phyloP scores from a whole-genome alignment of 2,797 vertebrate species.

The Valencia hispanica region DNA sequence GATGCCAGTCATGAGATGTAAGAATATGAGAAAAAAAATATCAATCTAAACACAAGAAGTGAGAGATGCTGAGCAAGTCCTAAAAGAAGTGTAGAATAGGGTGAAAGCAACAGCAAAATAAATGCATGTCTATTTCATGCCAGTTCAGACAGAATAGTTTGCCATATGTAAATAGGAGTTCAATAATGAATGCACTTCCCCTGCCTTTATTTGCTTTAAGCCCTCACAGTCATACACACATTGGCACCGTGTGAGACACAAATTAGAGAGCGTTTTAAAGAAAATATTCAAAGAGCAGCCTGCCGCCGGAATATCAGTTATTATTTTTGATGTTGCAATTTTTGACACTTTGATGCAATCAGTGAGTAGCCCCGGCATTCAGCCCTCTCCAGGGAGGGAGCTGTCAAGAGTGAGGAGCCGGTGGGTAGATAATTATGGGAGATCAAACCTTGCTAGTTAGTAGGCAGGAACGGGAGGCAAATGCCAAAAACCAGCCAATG shows the following conservation, averaged over 20 bases:
- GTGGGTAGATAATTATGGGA: slow-evolving; percentile 94
- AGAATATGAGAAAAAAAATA: slow-evolving; percentile 19
- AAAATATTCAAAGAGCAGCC: slow-evolving; percentile 85
- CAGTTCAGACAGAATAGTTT: slow-evolving; percentile 83
- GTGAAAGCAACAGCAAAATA: slow-evolving; percentile 69
- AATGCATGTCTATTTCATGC: slow-evolving; percentile 79
- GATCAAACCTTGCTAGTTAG: slow-evolving; percentile 92
- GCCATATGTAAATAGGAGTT: slow-evolving; percentile 84
- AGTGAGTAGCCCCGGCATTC: slow-evolving; percentile 82
- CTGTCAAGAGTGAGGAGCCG: slow-evolving; percentile 89
- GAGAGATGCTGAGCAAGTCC: slow-evolving; percentile 66
- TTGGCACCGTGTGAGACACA: slow-evolving; percentile 80
- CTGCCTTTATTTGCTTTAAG: slow-evolving; percentile 89
- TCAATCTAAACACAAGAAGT: slow-evolving; percentile 57
- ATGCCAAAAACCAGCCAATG: slow-evolving; percentile 91
- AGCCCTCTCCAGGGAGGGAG: slow-evolving; percentile 85
- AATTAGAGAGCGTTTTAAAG: slow-evolving; percentile 89
- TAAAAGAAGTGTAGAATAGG: slow-evolving; percentile 54
- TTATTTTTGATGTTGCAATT: slow-evolving; percentile 92
- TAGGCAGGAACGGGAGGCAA: slow-evolving; percentile 90
- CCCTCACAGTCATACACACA: slow-evolving; percentile 78
- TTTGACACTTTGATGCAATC: slow-evolving; percentile 88
- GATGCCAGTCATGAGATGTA: slow-evolving; percentile 40
- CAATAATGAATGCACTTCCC: slow-evolving; percentile 84
- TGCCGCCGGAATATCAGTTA: slow-evolving; percentile 86